Conservation (phyloP, 1,140 invertebrate species). For the Mylabris phalerata region DNA sequence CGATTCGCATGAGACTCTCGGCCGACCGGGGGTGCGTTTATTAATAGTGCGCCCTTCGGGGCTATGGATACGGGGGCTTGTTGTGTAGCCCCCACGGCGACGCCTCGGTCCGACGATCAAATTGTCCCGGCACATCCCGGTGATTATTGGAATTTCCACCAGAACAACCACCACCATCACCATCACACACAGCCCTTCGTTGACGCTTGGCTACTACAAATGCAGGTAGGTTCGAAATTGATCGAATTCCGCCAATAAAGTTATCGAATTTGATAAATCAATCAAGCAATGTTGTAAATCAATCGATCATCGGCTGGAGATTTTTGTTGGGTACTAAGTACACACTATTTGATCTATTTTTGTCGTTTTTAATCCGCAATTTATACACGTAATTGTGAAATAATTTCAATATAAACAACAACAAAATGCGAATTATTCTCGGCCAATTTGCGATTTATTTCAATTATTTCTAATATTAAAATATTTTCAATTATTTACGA, state of each 20-base stretch:
- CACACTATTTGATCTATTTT: no score
- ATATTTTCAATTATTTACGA: no score
- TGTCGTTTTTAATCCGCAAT: no score
- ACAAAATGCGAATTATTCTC: no score
- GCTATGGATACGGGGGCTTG: conserved; percentile 40
- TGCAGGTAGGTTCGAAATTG: conserved; percentile 29
- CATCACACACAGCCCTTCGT: conserved; percentile 33
- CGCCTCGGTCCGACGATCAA: conserved; percentile 35
- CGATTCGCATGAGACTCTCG: conserved; percentile 2
- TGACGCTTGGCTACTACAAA: conserved; percentile 38
- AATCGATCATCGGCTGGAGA: no score
- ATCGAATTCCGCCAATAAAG: neutral
- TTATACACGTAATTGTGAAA: no score
- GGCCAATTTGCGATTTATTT: no score
- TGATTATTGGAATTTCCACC: conserved; percentile 33
- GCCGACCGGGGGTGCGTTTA: conserved; percentile 17
- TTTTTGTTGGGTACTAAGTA: no score
- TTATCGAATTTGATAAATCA: no score
- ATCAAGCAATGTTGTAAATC: no score
- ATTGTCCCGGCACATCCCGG: conserved; percentile 37
- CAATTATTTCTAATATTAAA: no score
- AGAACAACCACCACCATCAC: conserved; percentile 18
- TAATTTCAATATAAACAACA: no score
- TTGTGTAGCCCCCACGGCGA: conserved; percentile 35
- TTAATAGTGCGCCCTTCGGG: conserved; percentile 25